Evolutionary conservation across 64 coral and sea anemone genomes (phyloP), one percentile per base, ranked within the genome.

Genomic region (Dendrophyllia cribrosa): DNA sequence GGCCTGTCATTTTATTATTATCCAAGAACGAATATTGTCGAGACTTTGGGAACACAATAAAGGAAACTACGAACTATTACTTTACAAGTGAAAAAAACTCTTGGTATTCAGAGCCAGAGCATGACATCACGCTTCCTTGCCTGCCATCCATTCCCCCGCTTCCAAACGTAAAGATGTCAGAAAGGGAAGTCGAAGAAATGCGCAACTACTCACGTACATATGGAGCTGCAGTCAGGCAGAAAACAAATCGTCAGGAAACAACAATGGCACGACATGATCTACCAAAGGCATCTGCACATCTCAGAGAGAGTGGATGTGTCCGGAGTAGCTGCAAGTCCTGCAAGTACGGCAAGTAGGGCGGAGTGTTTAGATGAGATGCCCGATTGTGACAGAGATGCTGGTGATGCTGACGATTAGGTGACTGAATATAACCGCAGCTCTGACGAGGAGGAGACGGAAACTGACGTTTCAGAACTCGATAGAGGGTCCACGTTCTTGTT

Each of bases 51-150:
- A 34, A 34, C 34, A 34, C 34, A 34, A 0, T 34, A 34, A 34
- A 34, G 0, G 34, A 34, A 34, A 34, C 34, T 34, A 34, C 34
- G 34, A 34, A 34, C 34, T 49, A 76, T 43, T 90, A 90, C 76
- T 90, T 78, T 58, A 66, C 34, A 20, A 79, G 73, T 51, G 82
- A 92, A 74, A 92, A 86, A 17, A 93, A 64, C 17, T 78, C 84
- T 4, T 93, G 92, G 75, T 93, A 93, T 87, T 62, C 85, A 23
- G 34, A 72, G 19, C 85, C 92, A 78, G 59, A 74, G 26, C 66
- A 91, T n/a, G 89, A 91, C 20, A 83, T 83, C 76, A 59, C 65
- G 15, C 45, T 91, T 19, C 58, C 48, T 4, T 53, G 60, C 59
- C 89, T 66, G n/a, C 50, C 66, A 15, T 56, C 48, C 16, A 91